Percentiles rank a stretch among this genome's conserved stretches.
These are phyloP conservation scores for Eublepharis macularius DNA, from an alignment of 2,113 vertebrate genomes.

Conservation along the genomic window DNA sequence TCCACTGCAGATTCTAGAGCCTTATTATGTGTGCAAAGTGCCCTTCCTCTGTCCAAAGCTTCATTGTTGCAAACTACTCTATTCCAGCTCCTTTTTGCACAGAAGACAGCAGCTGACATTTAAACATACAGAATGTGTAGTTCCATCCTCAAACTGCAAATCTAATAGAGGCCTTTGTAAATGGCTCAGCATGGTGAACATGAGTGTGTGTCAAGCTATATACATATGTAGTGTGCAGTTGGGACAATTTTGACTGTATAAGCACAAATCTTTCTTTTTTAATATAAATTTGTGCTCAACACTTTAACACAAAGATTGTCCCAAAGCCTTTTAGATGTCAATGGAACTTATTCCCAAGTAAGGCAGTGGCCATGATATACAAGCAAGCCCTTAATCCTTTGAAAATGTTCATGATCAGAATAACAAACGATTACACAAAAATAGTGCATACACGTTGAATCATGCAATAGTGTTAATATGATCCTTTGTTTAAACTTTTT, in stretches of 20 bases:
- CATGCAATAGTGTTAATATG: not conserved
- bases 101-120: not conserved
- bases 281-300: too few relatives aligned
- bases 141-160: not conserved
- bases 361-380: not conserved
- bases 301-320: too few relatives aligned
- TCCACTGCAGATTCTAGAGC: not conserved
- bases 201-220: too few relatives aligned
- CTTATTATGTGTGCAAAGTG: not conserved
- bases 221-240: too few relatives aligned
- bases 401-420: not conserved
- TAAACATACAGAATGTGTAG: not conserved
- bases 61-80: not conserved
- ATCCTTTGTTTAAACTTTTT: not conserved
- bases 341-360: too few relatives aligned
- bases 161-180: not conserved
- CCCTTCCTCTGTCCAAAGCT: not conserved
- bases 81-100: not conserved
- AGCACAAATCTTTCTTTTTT: not conserved
- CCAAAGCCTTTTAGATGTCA: too few relatives aligned
- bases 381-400: not conserved
- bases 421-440: not conserved
- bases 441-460: not conserved
- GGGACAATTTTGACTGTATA: not conserved
- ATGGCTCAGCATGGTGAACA: too few relatives aligned